Evolutionary conservation across 2,888 invertebrate species (phyloP).

Genomic region (Xestia c-nigrum): DNA sequence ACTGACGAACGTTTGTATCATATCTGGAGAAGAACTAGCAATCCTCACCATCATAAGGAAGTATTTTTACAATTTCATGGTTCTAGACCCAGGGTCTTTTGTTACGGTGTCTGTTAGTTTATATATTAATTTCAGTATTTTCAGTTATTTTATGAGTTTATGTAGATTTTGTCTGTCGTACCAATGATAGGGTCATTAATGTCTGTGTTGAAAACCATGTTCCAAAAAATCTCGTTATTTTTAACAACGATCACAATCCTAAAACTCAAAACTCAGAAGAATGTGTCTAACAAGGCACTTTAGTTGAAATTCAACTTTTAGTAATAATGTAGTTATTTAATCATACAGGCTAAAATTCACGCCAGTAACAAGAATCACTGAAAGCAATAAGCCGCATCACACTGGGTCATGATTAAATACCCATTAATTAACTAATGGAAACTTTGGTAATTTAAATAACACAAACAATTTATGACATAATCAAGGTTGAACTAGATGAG

Average conservation of each 20-base stretch:
- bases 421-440: slow-evolving; percentile 26
- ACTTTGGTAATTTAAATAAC: slow-evolving; percentile 19
- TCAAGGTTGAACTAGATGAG: slow-evolving; percentile 22
- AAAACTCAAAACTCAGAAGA: slow-evolving; percentile 45
- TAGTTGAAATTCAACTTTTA: not conserved
- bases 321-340: not conserved
- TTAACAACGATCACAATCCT: slow-evolving; percentile 42
- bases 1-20: not conserved
- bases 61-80: not conserved
- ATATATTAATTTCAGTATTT: no score
- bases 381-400: not conserved
- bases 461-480: slow-evolving; percentile 28
- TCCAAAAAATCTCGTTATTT: slow-evolving; percentile 20
- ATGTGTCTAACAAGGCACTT: slow-evolving; percentile 56
- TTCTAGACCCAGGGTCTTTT: not conserved
- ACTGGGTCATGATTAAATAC: slow-evolving; percentile 1
- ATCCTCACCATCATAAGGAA: not conserved
- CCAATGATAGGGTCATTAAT: not conserved
- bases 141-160: not conserved
- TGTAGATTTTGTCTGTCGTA: not conserved
- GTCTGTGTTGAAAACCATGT: not conserved
- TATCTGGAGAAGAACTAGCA: not conserved
- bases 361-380: not conserved
- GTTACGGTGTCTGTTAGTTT: not conserved
- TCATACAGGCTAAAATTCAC: not conserved